Evolutionary conservation across 92 coral and sea anemone species (phyloP).

Genomic region (Actinernus sp.): DNA sequence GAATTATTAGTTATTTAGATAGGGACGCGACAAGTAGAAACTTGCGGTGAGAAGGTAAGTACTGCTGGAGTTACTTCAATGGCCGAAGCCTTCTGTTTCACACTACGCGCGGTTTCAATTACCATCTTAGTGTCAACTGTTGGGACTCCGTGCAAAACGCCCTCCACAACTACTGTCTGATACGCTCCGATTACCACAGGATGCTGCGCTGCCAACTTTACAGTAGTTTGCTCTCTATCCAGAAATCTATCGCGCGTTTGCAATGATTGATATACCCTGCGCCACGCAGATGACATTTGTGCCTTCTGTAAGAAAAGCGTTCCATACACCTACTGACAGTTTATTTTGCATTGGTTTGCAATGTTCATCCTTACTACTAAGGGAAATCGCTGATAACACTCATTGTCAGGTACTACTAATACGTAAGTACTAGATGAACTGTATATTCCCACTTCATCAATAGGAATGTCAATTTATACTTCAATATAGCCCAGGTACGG

Average conservation of each 20-base stretch:
- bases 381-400: slow-evolving; percentile 38
- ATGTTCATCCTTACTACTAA: slow-evolving; percentile 48
- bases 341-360: slow-evolving; percentile 28
- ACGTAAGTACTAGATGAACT: background rate
- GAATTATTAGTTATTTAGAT: slow-evolving; percentile 25
- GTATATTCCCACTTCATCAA: slow-evolving; percentile 26
- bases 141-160: slow-evolving; percentile 17
- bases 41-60: slow-evolving; percentile 7
- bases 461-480: slow-evolving; percentile 27
- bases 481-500: slow-evolving; percentile 48
- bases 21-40: slow-evolving; percentile 29
- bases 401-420: slow-evolving; percentile 59
- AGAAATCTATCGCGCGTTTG: background rate
- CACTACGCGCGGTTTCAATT: slow-evolving; percentile 12
- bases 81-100: background rate
- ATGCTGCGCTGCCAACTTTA: slow-evolving; percentile 1
- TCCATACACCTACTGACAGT: slow-evolving; percentile 10
- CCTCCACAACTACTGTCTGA: slow-evolving; percentile 30
- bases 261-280: too few relatives aligned
- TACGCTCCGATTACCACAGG: slow-evolving; percentile 40
- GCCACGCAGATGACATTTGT: too few relatives aligned
- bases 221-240: background rate
- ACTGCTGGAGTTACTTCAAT: slow-evolving; percentile 26
- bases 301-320: slow-evolving; percentile 19
- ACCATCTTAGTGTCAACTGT: slow-evolving; percentile 13